A percentile compares a stretch with the other conserved stretches of the same genome.
Evolutionary conservation across 2,797 vertebrate genomes (phyloP).

Genomic region (Mionectes olivaceus): DNA sequence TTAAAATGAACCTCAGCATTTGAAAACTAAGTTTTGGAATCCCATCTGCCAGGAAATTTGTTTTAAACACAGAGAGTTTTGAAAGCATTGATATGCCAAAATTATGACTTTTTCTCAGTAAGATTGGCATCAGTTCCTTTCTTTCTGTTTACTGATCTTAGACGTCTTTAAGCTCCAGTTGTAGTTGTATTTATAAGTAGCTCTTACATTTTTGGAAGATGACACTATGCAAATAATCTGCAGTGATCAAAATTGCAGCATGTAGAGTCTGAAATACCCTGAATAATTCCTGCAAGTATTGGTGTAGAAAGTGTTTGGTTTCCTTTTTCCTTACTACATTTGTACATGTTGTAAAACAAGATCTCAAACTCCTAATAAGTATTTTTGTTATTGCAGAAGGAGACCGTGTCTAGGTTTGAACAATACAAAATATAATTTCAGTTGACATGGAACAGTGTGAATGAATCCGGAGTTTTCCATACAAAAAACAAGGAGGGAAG

Average conservation of each 20-base stretch:
- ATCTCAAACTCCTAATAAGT: background rate
- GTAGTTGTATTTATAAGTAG: background rate
- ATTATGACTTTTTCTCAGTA: background rate
- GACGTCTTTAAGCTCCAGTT: background rate
- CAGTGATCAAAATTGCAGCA: background rate
- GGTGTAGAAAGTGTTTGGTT: background rate
- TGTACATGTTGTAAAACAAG: background rate
- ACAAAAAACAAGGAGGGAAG: background rate
- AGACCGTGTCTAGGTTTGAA: background rate
- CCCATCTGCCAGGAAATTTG: conserved; percentile 13
- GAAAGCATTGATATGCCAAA: background rate
- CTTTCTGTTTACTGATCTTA: background rate
- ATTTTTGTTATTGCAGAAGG: background rate
- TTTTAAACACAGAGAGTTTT: background rate
- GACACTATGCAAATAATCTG: background rate
- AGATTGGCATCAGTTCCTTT: background rate
- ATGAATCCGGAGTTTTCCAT: background rate
- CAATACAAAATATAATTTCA: background rate
- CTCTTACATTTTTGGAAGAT: conserved; percentile 19
- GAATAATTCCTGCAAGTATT: background rate
- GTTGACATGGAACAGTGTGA: background rate
- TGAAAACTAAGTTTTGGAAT: conserved; percentile 34
- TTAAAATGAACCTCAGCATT: conserved; percentile 38
- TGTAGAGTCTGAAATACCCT: background rate
- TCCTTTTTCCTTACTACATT: background rate